Evolutionary conservation across 1,140 invertebrate species (phyloP).

Genomic region (Nomia melanderi): DNA sequence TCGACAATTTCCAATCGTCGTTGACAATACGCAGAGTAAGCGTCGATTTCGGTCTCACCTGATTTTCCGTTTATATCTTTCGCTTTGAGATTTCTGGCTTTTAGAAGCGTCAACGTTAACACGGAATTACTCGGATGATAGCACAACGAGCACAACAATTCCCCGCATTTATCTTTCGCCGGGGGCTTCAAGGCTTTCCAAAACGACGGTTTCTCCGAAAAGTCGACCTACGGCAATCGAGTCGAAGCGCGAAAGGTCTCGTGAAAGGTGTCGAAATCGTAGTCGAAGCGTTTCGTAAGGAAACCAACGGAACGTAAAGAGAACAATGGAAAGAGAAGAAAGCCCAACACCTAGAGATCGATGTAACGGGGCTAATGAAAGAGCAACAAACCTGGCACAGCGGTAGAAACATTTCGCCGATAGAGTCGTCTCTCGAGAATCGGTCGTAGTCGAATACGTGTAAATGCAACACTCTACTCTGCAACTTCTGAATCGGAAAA

Average conservation of each 20-base stretch:
- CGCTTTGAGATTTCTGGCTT: constrained; percentile 95
- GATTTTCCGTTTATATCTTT: constrained; percentile 98
- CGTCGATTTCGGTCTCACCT: constrained; percentile 81
- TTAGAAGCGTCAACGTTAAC: constrained; percentile 92
- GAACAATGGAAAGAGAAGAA: background rate
- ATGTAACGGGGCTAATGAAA: constrained; percentile 5
- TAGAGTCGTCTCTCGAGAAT: constrained; percentile 96
- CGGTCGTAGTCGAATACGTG: constrained; percentile 98
- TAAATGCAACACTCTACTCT: constrained; percentile 94
- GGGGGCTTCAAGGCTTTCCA: constrained; percentile 96
- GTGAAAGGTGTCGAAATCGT: no score
- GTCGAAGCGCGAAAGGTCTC: background rate
- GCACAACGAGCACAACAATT: constrained; percentile 93
- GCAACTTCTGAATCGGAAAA: constrained; percentile 95
- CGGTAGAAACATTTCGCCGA: constrained; percentile 97
- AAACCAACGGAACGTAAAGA: no score
- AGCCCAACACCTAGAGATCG: background rate
- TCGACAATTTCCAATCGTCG: no score
- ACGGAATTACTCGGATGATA: constrained; percentile 96
- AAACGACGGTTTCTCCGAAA: constrained; percentile 94
- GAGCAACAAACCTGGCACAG: constrained; percentile 91
- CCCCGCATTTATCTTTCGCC: constrained; percentile 95
- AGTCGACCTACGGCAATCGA: constrained; percentile 87
- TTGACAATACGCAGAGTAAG: background rate
- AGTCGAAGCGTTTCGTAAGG: no score